phyloP scores from a whole-genome alignment of 1,140 invertebrate species.

The Varroa destructor region DNA sequence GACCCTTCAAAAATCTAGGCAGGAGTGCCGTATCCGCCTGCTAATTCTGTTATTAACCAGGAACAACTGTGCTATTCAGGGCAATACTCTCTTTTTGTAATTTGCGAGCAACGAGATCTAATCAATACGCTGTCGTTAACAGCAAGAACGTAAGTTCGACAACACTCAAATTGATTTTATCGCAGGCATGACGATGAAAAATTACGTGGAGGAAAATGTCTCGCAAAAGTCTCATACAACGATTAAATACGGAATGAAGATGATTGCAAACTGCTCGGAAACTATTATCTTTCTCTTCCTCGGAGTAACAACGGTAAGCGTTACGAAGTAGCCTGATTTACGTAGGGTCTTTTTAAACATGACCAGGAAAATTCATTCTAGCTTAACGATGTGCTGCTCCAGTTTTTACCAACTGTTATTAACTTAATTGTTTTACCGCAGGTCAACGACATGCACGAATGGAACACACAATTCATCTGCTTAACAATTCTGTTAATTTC shows the following conservation, averaged over 20 bases:
- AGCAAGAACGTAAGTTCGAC: no score
- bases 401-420: no score
- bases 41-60: no score
- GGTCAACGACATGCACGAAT: conserved; percentile 68
- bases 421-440: neutral
- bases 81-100: no score
- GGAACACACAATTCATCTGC: conserved; percentile 88
- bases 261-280: conserved; percentile 88
- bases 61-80: no score
- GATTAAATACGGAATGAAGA: conserved; percentile 96
- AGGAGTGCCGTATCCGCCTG: no score
- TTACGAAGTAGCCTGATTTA: neutral
- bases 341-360: neutral
- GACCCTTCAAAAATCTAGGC: no score
- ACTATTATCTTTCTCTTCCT: conserved; percentile 99
- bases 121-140: no score
- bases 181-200: conserved; percentile 93
- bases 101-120: no score
- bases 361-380: no score
- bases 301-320: conserved; percentile 72
- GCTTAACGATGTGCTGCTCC: no score
- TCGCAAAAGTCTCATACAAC: conserved; percentile 95
- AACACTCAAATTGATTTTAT: no score
- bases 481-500: conserved; percentile 88
- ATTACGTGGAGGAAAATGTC: conserved; percentile 94